These are phyloP conservation scores for Kuschelorhynchus macadamiae DNA, from an alignment of 2,888 invertebrate genomes.

Conservation along the genomic window DNA sequence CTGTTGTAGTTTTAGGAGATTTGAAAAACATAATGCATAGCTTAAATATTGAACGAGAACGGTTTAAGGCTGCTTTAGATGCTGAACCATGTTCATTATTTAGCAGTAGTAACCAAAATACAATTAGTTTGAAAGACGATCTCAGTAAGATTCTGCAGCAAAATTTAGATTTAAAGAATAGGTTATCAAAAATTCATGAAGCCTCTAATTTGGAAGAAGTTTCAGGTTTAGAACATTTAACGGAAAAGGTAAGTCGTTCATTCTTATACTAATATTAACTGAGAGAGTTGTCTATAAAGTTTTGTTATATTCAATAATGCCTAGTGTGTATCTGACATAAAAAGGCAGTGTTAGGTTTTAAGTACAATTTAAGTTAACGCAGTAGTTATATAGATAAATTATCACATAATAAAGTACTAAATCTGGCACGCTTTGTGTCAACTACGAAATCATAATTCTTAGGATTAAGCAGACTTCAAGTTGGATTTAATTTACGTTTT, in stretches of 20 bases:
- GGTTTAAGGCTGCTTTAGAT: slow-evolving; percentile 76
- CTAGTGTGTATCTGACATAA: no score
- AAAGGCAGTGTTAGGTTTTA: no score
- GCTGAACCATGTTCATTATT: slow-evolving; percentile 65
- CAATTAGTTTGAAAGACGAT: slow-evolving; percentile 74
- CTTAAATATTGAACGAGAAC: slow-evolving; percentile 72
- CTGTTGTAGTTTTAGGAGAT: slow-evolving; percentile 70
- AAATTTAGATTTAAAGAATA: slow-evolving; percentile 79
- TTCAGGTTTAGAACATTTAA: slow-evolving; percentile 72
- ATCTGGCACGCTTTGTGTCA: no score
- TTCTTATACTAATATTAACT: not conserved
- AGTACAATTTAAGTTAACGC: no score
- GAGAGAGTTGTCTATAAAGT: no score
- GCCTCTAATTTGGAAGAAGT: slow-evolving; percentile 76
- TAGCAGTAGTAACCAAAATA: slow-evolving; percentile 64
- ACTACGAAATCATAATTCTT: no score
- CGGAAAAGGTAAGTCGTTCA: slow-evolving; percentile 69
- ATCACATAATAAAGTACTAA: no score
- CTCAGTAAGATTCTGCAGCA: slow-evolving; percentile 80
- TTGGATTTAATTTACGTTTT: no score
- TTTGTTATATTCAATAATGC: not conserved
- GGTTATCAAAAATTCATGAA: slow-evolving; percentile 76
- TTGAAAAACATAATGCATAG: slow-evolving; percentile 69
- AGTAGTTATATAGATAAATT: no score
- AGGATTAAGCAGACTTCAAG: no score